Percentiles rank a stretch among this genome's conserved stretches.
These are phyloP conservation scores for Chaetura pelagica DNA, from an alignment of 2,113 vertebrate genomes.

Conservation along the genomic window DNA sequence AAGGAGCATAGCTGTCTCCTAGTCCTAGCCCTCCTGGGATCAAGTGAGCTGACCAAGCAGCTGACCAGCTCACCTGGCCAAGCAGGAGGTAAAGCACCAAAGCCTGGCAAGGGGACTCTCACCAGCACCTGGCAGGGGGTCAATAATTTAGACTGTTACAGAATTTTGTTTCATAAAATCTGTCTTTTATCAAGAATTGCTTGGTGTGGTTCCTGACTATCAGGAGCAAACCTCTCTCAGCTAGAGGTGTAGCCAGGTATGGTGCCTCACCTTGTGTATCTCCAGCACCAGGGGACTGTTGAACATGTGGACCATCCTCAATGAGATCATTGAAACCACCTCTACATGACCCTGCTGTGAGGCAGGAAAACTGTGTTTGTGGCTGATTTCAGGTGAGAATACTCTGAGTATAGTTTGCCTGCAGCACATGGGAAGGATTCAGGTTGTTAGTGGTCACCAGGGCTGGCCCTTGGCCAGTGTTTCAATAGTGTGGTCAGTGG, in stretches of 20 bases:
- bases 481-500: neutral
- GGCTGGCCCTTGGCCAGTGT: neutral
- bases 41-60: neutral
- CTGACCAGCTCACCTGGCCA: neutral
- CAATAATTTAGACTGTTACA: rapidly evolving
- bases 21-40: neutral
- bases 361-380: neutral
- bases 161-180: neutral
- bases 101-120: neutral
- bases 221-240: neutral
- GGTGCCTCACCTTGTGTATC: neutral
- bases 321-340: too few species aligned
- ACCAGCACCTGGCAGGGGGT: neutral
- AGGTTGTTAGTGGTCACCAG: neutral
- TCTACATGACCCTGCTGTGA: neutral
- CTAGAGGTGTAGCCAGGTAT: neutral
- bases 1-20: neutral
- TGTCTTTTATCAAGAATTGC: neutral
- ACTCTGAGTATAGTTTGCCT: neutral
- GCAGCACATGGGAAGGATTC: neutral
- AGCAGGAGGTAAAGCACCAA: rapidly evolving
- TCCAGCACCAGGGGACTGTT: neutral
- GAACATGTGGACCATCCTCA: neutral
- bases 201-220: neutral
- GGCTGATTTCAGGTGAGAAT: neutral